Evolutionary conservation across 2,888 invertebrate species (phyloP), one percentile per base, ranked within the genome.

Genomic region (Cheilosia scutellata): DNA sequence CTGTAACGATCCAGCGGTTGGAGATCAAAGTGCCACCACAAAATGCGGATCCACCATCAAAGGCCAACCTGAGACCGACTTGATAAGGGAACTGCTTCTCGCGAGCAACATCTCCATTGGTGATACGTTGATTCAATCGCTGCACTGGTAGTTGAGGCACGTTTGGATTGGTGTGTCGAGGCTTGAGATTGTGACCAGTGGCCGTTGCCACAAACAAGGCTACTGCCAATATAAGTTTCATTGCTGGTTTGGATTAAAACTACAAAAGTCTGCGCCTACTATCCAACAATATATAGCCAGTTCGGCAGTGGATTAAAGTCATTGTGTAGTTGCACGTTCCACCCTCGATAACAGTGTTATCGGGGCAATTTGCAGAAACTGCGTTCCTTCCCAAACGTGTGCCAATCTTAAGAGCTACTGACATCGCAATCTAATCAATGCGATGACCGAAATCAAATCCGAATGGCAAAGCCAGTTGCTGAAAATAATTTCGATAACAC

Each of bases 11-110:
- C 87, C 88, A 88, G 44, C 88, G 89, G 3, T 87, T 37, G 0
- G 89, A 88, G 4, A 90, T 88, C 80, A 90, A 63, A 47, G 88
- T 82, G 27, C 89, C 90, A 66, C 90, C 90, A 62, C 90, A 90
- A 88, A 88, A 90, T 11, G 87, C 88, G 4, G 77, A 55, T 33
- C 53, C 49, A 0, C 3, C 7, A 31, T 55, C 62, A 9, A 83
- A 20, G 7, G 57, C 37, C 11, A 88, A 20, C 16, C 72, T 47
- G 2, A 89, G 63, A 27, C 87, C 88, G 9, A 37, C 88, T 62
- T 89, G 89, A 49, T 88, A 89, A 1, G 88, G 88, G 42, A 89
- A 89, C 60, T 88, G 88, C 6, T 76, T 79, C 5, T 16, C 20
- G 0, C 6, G 16, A 16, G 89, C 89, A 20, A 88, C 13, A 4